Conservation (phyloP, 53 echinoderm and acorn worm genomes). For the Apostichopus leukothele region DNA sequence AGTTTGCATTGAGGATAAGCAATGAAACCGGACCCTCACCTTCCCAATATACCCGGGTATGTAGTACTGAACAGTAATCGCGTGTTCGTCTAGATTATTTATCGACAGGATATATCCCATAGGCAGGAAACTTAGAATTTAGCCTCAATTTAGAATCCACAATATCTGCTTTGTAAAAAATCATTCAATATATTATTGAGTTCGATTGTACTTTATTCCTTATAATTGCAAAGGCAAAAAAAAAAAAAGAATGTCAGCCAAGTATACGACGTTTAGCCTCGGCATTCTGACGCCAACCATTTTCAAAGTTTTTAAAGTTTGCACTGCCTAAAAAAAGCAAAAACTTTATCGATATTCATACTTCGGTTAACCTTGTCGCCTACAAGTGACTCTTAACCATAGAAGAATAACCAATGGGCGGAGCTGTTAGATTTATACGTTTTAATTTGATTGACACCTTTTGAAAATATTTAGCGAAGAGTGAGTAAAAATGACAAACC, state of each 20-base stretch:
- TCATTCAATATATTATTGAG: too few species aligned
- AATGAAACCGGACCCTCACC: too few species aligned
- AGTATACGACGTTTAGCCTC: neutral
- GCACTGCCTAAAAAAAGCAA: neutral
- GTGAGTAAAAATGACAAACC: slow-evolving; percentile 27
- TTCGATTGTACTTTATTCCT: slow-evolving; percentile 2
- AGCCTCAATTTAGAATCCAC: neutral
- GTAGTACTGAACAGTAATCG: too few species aligned
- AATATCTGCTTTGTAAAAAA: slow-evolving; percentile 9
- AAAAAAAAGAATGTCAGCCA: neutral
- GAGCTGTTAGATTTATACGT: neutral
- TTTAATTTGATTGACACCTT: slow-evolving; percentile 30
- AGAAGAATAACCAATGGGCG: slow-evolving; percentile 31
- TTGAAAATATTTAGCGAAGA: slow-evolving; percentile 16
- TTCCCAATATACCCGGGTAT: too few species aligned
- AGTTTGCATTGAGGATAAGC: too few species aligned
- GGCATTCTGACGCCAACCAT: slow-evolving; percentile 13
- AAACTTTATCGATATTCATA: slow-evolving; percentile 20
- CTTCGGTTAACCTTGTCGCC: slow-evolving; percentile 42
- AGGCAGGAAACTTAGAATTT: neutral
- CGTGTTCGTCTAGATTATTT: too few species aligned
- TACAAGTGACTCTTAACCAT: neutral
- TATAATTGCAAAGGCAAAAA: neutral
- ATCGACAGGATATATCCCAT: neutral
- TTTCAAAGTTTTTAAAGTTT: neutral